These are phyloP conservation scores for Choristoneura fumiferana DNA, from an alignment of 1,140 invertebrate species.

Conservation along the genomic window DNA sequence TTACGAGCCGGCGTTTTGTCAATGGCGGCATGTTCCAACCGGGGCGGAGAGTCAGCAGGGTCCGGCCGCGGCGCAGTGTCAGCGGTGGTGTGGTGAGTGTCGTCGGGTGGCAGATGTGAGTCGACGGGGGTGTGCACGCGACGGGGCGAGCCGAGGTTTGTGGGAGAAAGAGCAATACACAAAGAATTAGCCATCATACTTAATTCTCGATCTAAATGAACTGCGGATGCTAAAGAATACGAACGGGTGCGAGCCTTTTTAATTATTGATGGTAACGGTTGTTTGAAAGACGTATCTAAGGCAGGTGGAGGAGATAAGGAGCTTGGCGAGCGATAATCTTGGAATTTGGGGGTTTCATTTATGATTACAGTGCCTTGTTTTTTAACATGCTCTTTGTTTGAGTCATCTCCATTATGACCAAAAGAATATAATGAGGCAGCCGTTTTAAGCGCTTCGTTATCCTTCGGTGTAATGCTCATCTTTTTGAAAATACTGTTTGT, in stretches of 20 bases:
- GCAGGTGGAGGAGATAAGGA: conserved; percentile 42
- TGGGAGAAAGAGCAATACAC: conserved; percentile 72
- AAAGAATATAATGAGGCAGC: neutral
- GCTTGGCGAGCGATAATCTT: conserved; percentile 51
- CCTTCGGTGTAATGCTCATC: conserved; percentile 32
- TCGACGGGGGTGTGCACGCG: conserved; percentile 61
- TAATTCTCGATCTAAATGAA: conserved; percentile 56
- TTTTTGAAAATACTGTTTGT: conserved; percentile 39
- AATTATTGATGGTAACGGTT: conserved; percentile 58
- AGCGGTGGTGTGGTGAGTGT: conserved; percentile 46
- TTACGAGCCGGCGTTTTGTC: conserved; percentile 27
- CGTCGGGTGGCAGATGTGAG: conserved; percentile 50
- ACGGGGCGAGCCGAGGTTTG: conserved; percentile 62
- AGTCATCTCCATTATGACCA: neutral
- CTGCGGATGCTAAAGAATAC: conserved; percentile 45
- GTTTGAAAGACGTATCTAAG: conserved; percentile 43
- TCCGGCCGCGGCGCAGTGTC: conserved; percentile 24
- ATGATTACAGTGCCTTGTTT: conserved; percentile 47
- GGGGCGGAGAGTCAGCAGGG: too few species aligned
- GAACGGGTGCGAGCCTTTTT: conserved; percentile 59
- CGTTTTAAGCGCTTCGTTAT: conserved; percentile 16
- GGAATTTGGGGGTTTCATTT: conserved; percentile 49
- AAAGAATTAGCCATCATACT: conserved; percentile 71
- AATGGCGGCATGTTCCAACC: conserved; percentile 17
- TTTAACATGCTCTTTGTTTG: conserved; percentile 22